These are phyloP conservation scores for Agrotis puta DNA, from an alignment of 2,888 invertebrate species.

Conservation along the genomic window DNA sequence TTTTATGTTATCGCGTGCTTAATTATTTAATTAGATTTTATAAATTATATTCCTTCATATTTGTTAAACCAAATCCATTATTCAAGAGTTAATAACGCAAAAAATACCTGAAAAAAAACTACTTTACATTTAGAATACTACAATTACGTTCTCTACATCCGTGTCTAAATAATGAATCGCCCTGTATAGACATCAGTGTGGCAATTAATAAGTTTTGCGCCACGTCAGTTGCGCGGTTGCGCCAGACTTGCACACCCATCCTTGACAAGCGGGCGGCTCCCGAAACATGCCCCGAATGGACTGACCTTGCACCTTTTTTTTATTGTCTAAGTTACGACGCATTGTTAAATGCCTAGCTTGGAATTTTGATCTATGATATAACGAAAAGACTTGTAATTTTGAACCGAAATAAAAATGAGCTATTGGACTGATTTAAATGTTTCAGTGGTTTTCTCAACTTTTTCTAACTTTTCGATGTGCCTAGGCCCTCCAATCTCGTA, in stretches of 20 bases:
- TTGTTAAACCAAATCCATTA: not conserved
- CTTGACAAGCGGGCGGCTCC: slow-evolving; percentile 71
- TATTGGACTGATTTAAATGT: too few relatives aligned
- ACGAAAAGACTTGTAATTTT: not conserved
- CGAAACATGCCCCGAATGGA: slow-evolving; percentile 64
- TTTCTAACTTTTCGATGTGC: too few relatives aligned
- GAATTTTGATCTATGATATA: slow-evolving; percentile 1
- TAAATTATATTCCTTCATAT: not conserved
- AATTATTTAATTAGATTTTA: not conserved
- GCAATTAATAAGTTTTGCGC: slow-evolving; percentile 80
- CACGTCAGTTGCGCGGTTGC: slow-evolving; percentile 71
- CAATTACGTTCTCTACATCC: not conserved
- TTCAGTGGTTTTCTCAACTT: too few relatives aligned
- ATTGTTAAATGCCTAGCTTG: slow-evolving; percentile 28
- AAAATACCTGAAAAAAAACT: too few relatives aligned
- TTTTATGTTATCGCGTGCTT: not conserved
- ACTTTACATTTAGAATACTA: not conserved
- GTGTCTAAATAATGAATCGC: slow-evolving; percentile 47
- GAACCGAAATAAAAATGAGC: too few relatives aligned
- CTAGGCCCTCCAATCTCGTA: too few relatives aligned
- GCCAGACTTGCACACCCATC: slow-evolving; percentile 72
- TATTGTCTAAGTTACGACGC: not conserved
- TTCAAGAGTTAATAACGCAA: not conserved
- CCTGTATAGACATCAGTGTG: slow-evolving; percentile 72
- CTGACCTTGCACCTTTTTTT: slow-evolving; percentile 55